Conservation (phyloP, 2,797 vertebrate species). For the Coregonus sp. region DNA sequence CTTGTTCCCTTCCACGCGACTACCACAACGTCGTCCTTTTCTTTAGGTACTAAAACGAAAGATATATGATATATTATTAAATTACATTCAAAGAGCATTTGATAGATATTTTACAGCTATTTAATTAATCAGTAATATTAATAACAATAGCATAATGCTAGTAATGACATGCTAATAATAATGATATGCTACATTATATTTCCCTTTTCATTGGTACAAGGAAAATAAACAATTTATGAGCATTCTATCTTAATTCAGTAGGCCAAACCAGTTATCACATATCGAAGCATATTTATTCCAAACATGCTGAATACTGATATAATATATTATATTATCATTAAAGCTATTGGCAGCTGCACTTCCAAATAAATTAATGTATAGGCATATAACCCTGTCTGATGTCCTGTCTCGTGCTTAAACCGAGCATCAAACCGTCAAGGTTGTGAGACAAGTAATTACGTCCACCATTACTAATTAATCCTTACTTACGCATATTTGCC, state of each 20-base stretch:
- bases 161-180: neutral
- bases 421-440: neutral
- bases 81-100: conserved; percentile 9
- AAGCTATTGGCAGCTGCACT: neutral
- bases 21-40: conserved; percentile 23
- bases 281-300: neutral
- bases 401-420: neutral
- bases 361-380: conserved; percentile 1
- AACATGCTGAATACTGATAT: neutral
- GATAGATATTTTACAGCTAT: conserved; percentile 4
- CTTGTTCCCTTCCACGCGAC: conserved; percentile 16
- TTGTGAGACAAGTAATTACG: conserved; percentile 9
- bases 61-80: conserved; percentile 14
- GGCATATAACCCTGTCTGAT: neutral
- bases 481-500: conserved; percentile 24
- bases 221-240: neutral
- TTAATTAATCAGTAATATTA: neutral
- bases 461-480: conserved; percentile 26
- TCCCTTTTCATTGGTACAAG: neutral
- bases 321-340: neutral
- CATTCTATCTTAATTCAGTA: neutral
- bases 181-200: neutral
- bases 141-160: neutral
- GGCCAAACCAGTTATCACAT: neutral
- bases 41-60: conserved; percentile 27